Conservation (phyloP, 2,888 invertebrate species). For the Anthoptus insignis region DNA sequence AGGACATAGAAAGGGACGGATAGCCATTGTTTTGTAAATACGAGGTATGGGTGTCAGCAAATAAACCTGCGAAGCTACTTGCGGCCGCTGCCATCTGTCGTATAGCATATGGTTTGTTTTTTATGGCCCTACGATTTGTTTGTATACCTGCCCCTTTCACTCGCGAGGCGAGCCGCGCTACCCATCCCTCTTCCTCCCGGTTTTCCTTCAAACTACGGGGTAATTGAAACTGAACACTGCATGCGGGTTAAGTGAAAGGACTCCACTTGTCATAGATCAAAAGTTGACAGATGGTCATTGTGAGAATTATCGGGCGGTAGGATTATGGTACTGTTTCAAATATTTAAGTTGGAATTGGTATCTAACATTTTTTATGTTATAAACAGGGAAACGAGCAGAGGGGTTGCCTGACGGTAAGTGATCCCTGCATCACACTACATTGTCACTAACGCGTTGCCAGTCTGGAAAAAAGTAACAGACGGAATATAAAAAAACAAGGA, state of each 20-base stretch:
- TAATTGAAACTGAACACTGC: conserved; percentile 83
- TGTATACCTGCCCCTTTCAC: conserved; percentile 63
- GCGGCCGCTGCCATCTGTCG: conserved; percentile 80
- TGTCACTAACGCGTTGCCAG: too few relatives aligned
- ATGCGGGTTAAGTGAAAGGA: conserved; percentile 84
- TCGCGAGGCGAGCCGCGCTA: conserved; percentile 41
- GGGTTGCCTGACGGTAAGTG: too few relatives aligned
- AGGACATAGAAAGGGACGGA: not conserved
- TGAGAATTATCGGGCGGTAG: too few relatives aligned
- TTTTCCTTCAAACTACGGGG: conserved; percentile 78
- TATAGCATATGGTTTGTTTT: conserved; percentile 77
- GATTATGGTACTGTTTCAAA: too few relatives aligned
- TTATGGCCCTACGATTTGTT: conserved; percentile 81
- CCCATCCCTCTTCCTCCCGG: conserved; percentile 60
- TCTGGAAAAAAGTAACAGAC: too few relatives aligned
- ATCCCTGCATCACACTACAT: too few relatives aligned
- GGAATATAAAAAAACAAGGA: too few relatives aligned
- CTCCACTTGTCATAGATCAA: conserved; percentile 67
- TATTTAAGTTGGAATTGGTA: too few relatives aligned
- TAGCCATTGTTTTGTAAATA: conserved; percentile 20
- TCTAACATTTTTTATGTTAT: too few relatives aligned
- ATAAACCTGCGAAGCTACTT: conserved; percentile 63
- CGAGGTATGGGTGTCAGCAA: conserved; percentile 51
- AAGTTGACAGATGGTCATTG: conserved; percentile 25
- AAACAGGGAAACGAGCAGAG: too few relatives aligned